Evolutionary conservation across 2,888 invertebrate genomes (phyloP).

Genomic region (Thumatha senex): DNA sequence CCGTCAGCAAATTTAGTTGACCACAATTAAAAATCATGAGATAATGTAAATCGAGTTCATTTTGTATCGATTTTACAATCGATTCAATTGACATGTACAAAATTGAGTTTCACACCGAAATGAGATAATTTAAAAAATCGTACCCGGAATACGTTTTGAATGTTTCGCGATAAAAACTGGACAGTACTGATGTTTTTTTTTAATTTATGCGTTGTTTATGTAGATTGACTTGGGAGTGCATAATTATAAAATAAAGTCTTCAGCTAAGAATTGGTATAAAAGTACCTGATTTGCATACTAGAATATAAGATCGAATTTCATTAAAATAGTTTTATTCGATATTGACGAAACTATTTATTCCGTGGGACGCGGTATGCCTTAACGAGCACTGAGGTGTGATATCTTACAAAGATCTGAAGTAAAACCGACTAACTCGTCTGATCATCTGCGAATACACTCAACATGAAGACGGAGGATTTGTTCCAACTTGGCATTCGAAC

Average conservation of each 20-base stretch:
- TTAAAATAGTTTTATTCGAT: no score
- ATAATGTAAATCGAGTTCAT: constrained; percentile 56
- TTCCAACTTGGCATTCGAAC: no score
- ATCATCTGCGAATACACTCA: no score
- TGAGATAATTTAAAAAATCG: constrained; percentile 37
- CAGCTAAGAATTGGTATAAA: no score
- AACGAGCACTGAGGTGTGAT: no score
- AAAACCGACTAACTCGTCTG: no score
- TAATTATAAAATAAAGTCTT: background rate
- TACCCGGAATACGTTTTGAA: constrained; percentile 22
- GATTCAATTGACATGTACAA: constrained; percentile 48
- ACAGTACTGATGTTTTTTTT: constrained; percentile 13
- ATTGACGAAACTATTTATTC: no score
- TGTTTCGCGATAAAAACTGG: constrained; percentile 26
- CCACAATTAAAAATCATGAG: constrained; percentile 45
- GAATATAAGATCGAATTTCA: no score
- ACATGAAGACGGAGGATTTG: no score
- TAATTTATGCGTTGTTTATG: constrained; percentile 18
- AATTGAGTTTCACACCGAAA: constrained; percentile 52
- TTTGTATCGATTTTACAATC: constrained; percentile 51
- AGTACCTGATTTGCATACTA: no score
- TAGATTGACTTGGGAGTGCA: constrained; percentile 6
- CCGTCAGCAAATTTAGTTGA: constrained; percentile 26
- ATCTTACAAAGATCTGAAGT: no score
- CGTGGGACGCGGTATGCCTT: no score